Conservation (phyloP, 1,140 invertebrate genomes). For the Drosophila ambigua region DNA sequence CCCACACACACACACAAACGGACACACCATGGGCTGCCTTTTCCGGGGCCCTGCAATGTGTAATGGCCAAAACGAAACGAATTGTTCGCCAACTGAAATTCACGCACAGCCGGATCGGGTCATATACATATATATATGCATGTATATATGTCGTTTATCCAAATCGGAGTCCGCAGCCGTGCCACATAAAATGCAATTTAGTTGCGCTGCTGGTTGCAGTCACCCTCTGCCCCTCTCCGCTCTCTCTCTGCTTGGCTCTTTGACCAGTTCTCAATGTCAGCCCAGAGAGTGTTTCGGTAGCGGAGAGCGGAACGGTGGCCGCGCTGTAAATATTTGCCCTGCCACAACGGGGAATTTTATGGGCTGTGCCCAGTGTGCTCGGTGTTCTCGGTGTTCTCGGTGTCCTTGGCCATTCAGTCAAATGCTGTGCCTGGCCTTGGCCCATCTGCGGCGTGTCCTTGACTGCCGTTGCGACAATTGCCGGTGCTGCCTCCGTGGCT, state of each 20-base stretch:
- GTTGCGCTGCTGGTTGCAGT: slow-evolving; percentile 64
- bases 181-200: slow-evolving; percentile 70
- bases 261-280: slow-evolving; percentile 24
- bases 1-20: slow-evolving; percentile 16
- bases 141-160: slow-evolving; percentile 2
- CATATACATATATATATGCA: background rate
- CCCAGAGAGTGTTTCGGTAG: slow-evolving; percentile 51
- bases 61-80: slow-evolving; percentile 79
- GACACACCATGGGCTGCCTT: slow-evolving; percentile 1
- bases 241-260: slow-evolving; percentile 11
- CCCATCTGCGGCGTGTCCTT: slow-evolving; percentile 52
- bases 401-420: slow-evolving; percentile 61
- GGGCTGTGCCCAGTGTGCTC: slow-evolving; percentile 12
- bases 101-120: slow-evolving; percentile 58
- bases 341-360: slow-evolving; percentile 43
- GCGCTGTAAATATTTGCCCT: slow-evolving; percentile 68
- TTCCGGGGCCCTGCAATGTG: slow-evolving; percentile 26
- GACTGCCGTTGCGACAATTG: slow-evolving; percentile 36
- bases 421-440: slow-evolving; percentile 29
- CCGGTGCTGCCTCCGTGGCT: slow-evolving; percentile 18
- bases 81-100: slow-evolving; percentile 65
- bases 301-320: slow-evolving; percentile 27
- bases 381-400: too few relatives aligned
- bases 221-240: slow-evolving; percentile 3
- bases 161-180: slow-evolving; percentile 14